These are phyloP conservation scores for Fregetta grallaria DNA, from an alignment of 2,113 vertebrate species.

Conservation along the genomic window DNA sequence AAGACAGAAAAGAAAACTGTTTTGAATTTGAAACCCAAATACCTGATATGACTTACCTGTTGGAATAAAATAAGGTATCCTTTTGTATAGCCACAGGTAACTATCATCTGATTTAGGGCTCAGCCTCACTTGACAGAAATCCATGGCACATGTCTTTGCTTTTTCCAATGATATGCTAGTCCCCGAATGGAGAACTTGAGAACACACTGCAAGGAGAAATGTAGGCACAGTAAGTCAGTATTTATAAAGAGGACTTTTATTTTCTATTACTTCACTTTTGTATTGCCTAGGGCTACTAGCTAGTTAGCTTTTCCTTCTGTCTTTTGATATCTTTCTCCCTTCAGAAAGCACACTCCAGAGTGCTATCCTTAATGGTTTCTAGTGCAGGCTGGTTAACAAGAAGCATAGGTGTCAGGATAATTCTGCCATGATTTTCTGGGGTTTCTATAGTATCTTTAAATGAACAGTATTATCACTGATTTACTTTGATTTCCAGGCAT, in stretches of 20 bases:
- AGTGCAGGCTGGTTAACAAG: neutral
- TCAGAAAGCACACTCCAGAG: neutral
- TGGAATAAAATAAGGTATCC: neutral
- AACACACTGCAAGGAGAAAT: neutral
- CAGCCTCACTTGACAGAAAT: neutral
- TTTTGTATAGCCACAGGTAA: neutral
- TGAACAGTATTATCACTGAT: neutral
- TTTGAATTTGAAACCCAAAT: neutral
- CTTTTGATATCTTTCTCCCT: neutral
- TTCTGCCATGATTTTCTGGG: neutral
- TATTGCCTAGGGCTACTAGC: neutral
- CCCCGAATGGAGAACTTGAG: neutral
- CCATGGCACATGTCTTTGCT: neutral
- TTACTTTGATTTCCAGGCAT: neutral
- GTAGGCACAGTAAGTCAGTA: neutral
- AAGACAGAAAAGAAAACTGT: neutral
- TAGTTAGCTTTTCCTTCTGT: neutral
- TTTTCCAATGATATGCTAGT: neutral
- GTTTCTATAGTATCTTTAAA: neutral
- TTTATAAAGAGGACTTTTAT: neutral
- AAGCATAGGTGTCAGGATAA: neutral
- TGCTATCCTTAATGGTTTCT: neutral
- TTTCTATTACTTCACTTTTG: neutral
- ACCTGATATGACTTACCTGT: neutral
- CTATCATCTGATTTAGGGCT: neutral